Evolutionary conservation across 2,888 invertebrate genomes (phyloP).

Genomic region (Taenaris catops): DNA sequence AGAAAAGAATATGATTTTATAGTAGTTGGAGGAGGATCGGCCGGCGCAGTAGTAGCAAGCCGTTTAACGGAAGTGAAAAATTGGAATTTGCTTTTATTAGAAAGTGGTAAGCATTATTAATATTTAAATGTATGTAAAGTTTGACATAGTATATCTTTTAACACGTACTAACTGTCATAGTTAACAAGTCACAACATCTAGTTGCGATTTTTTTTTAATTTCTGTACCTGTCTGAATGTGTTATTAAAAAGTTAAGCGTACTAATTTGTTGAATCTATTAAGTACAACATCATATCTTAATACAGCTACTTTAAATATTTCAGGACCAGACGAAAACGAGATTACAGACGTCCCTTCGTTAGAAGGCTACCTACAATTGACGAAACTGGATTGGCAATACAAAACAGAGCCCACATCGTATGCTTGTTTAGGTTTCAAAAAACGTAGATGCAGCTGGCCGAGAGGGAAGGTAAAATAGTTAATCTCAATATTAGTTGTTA

Average conservation of each 20-base stretch:
- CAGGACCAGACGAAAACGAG: conserved; percentile 93
- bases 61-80: conserved; percentile 87
- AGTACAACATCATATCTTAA: no score
- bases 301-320: conserved; percentile 32
- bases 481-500: no score
- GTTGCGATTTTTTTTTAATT: no score
- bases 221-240: no score
- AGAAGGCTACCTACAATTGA: conserved; percentile 91
- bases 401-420: conserved; percentile 91
- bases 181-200: no score
- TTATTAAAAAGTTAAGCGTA: no score
- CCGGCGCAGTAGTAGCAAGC: conserved; percentile 93
- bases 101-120: conserved; percentile 84
- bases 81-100: conserved; percentile 89
- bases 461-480: conserved; percentile 82
- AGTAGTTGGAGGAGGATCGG: conserved; percentile 92
- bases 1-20: conserved; percentile 91
- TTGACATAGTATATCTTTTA: no score
- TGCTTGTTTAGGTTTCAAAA: conserved; percentile 91
- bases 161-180: no score
- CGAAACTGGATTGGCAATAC: conserved; percentile 93
- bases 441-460: conserved; percentile 92
- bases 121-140: no score
- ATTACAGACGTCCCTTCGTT: conserved; percentile 92
- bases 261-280: no score